These are phyloP conservation scores for Drosophila mojavensis DNA, from an alignment of 1,140 invertebrate species.

Conservation along the genomic window DNA sequence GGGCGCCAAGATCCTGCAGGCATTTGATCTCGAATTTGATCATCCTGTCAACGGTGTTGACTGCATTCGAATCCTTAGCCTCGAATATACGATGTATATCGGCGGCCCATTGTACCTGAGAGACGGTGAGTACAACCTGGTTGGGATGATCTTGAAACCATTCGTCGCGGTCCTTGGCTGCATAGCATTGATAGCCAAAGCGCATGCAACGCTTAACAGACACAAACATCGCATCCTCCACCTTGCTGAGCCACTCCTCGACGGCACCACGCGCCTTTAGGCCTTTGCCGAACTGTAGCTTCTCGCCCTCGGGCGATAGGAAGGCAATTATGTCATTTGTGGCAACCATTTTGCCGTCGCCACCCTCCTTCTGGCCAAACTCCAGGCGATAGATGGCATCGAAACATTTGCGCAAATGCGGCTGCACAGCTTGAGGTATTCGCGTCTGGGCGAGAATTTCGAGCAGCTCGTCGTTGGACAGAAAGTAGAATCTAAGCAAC, in stretches of 20 bases:
- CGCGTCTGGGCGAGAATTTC: conserved; percentile 96
- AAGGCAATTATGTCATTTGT: conserved; percentile 93
- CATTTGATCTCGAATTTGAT: conserved; percentile 89
- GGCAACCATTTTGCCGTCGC: conserved; percentile 83
- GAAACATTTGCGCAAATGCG: conserved; percentile 95
- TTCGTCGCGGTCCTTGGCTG: conserved; percentile 74
- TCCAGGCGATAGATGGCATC: conserved; percentile 92
- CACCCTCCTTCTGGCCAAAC: conserved; percentile 87
- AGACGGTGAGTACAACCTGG: conserved; percentile 90
- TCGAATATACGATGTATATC: conserved; percentile 90
- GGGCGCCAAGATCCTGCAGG: conserved; percentile 89
- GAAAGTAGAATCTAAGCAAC: conserved; percentile 91
- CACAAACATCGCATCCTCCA: conserved; percentile 93
- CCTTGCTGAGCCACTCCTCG: conserved; percentile 94
- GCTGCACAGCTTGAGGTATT: conserved; percentile 94
- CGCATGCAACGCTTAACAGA: conserved; percentile 91
- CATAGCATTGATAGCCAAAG: conserved; percentile 84
- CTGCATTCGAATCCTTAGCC: conserved; percentile 68
- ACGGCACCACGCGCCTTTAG: conserved; percentile 94
- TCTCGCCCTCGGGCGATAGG: conserved; percentile 94
- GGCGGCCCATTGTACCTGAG: conserved; percentile 93
- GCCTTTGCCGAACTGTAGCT: conserved; percentile 90
- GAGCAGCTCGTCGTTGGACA: conserved; percentile 96
- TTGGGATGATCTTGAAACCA: conserved; percentile 85
- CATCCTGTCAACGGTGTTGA: conserved; percentile 85